A percentile compares a stretch with the other conserved stretches of the same genome.
Evolutionary conservation across 2,797 vertebrate species (phyloP).

Genomic region (Nyctibius grandis): DNA sequence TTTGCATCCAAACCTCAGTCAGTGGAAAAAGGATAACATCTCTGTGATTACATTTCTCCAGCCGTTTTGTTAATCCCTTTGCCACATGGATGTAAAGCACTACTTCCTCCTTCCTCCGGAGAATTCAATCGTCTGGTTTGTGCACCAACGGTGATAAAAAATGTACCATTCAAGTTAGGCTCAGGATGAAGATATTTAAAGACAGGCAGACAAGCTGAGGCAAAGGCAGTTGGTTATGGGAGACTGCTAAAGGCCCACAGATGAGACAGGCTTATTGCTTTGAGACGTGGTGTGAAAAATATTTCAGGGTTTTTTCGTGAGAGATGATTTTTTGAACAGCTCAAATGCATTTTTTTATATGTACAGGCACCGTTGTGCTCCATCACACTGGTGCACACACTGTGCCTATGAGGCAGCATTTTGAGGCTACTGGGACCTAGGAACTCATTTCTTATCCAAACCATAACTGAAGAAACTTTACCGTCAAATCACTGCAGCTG

Average conservation of each 20-base stretch:
- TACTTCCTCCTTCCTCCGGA: neutral
- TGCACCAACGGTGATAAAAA: neutral
- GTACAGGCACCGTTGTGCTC: neutral
- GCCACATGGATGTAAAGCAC: conserved; percentile 8
- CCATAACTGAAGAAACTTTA: neutral
- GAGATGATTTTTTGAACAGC: neutral
- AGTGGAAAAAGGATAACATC: conserved; percentile 21
- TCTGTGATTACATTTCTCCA: neutral
- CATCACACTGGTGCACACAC: neutral
- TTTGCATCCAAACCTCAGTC: conserved; percentile 23
- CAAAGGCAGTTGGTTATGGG: neutral
- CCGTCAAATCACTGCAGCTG: neutral
- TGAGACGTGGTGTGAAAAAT: neutral
- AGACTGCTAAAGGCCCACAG: neutral
- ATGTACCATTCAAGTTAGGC: neutral
- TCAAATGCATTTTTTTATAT: neutral
- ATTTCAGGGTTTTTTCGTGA: neutral
- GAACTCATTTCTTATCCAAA: neutral
- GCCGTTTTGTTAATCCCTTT: conserved; percentile 6
- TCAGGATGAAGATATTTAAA: neutral
- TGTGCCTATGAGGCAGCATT: neutral
- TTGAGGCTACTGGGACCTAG: neutral
- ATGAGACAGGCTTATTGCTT: neutral
- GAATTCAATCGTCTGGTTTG: neutral
- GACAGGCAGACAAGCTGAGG: neutral